Evolutionary conservation across 2,113 vertebrate species (phyloP).

Genomic region (Sinocyclocheilus grahami): DNA sequence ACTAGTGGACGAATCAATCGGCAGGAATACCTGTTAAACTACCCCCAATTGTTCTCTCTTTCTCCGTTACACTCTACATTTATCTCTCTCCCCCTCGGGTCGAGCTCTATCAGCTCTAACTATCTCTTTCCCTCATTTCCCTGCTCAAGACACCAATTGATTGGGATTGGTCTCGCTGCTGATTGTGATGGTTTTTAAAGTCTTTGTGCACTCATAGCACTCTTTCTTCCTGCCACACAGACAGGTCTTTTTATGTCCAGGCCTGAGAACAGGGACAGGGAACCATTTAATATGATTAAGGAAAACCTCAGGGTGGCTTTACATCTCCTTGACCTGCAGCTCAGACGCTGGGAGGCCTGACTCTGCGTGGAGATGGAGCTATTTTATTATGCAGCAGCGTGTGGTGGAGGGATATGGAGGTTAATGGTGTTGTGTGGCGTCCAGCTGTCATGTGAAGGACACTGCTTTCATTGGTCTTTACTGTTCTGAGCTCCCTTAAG

Average conservation of each 20-base stretch:
- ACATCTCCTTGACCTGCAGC: neutral
- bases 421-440: neutral
- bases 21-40: neutral
- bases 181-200: neutral
- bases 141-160: neutral
- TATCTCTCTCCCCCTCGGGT: neutral
- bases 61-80: neutral
- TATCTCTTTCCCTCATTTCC: neutral
- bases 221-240: neutral
- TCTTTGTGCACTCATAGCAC: neutral
- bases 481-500: neutral
- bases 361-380: neutral
- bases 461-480: neutral
- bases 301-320: neutral
- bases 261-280: neutral
- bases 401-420: neutral
- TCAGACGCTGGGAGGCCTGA: neutral
- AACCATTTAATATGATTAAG: neutral
- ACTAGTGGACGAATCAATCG: neutral
- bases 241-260: neutral
- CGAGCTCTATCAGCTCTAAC: neutral
- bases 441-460: neutral
- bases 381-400: neutral
- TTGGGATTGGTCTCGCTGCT: neutral
- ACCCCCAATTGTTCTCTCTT: neutral